Conservation (phyloP, 2,797 vertebrate species). For the Ptychadena robeensis region DNA sequence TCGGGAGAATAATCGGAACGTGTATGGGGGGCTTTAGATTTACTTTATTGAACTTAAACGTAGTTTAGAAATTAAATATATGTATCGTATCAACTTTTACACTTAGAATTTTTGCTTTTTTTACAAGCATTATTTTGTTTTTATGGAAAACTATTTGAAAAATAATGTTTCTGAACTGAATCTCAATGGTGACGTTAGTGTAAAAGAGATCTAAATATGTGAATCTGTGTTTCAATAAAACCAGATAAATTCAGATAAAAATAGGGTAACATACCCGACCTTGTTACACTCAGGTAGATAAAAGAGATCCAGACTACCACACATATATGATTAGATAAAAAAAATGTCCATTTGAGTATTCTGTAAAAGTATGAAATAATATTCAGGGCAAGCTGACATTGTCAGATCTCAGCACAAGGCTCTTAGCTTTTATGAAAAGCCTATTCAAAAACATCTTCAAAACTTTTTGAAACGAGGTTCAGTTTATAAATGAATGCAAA, state of each 20-base stretch:
- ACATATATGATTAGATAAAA: background rate
- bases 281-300: background rate
- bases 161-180: background rate
- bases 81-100: too few relatives aligned
- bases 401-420: conserved; percentile 11
- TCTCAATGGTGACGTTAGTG: background rate
- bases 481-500: too few relatives aligned
- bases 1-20: too few relatives aligned
- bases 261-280: background rate
- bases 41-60: too few relatives aligned
- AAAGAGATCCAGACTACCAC: background rate
- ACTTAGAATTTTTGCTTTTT: too few relatives aligned
- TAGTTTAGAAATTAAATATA: too few relatives aligned
- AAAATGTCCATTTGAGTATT: background rate
- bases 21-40: too few relatives aligned
- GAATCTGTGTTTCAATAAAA: background rate
- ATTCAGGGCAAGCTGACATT: conserved; percentile 30
- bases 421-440: conserved; percentile 9
- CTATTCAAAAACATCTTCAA: background rate
- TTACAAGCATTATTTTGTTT: too few relatives aligned
- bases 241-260: background rate
- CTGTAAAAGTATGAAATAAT: background rate
- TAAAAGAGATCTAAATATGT: background rate
- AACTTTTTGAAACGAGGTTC: conserved; percentile 11
- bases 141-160: too few relatives aligned